Conservation (phyloP, 2,797 vertebrate species). For the Macrochelys suwanniensis region DNA sequence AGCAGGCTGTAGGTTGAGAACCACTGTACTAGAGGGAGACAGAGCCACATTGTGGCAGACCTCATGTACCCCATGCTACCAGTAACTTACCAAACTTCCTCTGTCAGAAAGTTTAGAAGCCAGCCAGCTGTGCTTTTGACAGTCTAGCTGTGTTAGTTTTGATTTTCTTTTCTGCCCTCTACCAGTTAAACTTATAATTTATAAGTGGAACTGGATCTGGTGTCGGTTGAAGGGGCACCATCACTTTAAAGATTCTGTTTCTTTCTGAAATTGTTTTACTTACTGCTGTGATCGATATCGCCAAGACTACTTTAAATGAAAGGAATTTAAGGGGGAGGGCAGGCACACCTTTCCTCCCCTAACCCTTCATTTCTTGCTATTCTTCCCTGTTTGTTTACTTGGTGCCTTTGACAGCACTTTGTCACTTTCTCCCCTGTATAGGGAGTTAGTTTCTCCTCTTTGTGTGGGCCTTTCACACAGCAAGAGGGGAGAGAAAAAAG, state of each 20-base stretch:
- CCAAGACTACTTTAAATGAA: slow-evolving; percentile 39
- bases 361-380: slow-evolving; percentile 3
- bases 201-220: background rate
- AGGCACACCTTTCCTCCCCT: background rate
- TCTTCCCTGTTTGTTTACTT: slow-evolving; percentile 53
- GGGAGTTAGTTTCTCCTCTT: slow-evolving; percentile 48
- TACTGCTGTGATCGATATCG: background rate
- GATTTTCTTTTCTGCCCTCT: background rate
- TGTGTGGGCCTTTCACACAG: background rate
- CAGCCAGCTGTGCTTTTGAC: background rate
- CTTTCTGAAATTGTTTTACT: slow-evolving; percentile 30
- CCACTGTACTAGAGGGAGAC: background rate
- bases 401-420: background rate
- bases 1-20: too few relatives aligned
- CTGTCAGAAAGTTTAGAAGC: background rate
- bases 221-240: background rate
- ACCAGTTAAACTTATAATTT: background rate
- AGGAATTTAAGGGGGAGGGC: slow-evolving; percentile 13
- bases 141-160: background rate
- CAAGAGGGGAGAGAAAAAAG: slow-evolving; percentile 27
- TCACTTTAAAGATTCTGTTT: background rate
- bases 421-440: background rate
- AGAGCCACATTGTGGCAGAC: background rate
- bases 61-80: too few relatives aligned
- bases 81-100: background rate